Conservation (phyloP, 2,113 vertebrate species). For the Nycticryphes semicollaris region DNA sequence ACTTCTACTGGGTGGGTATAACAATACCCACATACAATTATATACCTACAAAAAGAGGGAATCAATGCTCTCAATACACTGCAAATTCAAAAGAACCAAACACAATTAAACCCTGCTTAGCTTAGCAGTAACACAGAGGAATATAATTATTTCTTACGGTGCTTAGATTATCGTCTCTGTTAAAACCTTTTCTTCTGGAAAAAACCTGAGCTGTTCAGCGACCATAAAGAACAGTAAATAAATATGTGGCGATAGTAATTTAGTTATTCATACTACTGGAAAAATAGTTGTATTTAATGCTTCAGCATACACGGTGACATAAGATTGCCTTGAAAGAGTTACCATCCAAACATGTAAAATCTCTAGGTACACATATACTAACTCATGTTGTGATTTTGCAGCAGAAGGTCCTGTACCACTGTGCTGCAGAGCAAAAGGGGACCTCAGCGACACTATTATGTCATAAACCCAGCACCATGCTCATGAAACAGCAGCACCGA, state of each 20-base stretch:
- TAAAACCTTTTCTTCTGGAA: constrained; percentile 58
- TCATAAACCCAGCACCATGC: neutral
- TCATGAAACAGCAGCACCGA: neutral
- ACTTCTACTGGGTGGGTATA: neutral
- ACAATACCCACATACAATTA: constrained; percentile 1
- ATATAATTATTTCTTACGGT: constrained; percentile 40
- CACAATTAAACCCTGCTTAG: constrained; percentile 59
- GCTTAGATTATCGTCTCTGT: constrained; percentile 47
- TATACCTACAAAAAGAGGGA: neutral
- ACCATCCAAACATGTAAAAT: neutral
- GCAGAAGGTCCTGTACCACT: neutral
- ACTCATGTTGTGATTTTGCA: neutral
- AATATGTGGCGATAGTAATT: constrained; percentile 25
- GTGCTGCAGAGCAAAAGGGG: neutral
- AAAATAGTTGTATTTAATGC: constrained; percentile 43
- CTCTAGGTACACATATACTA: neutral
- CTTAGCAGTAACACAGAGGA: constrained; percentile 15
- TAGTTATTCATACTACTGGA: constrained; percentile 12
- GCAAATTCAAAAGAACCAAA: constrained; percentile 45
- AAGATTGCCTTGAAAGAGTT: neutral
- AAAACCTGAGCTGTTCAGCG: constrained; percentile 44
- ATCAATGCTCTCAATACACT: constrained; percentile 34
- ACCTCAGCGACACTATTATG: neutral
- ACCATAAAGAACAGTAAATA: constrained; percentile 52
- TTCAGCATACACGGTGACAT: neutral